Conservation (phyloP, 2,113 vertebrate genomes). For the Patagioenas fasciata region DNA sequence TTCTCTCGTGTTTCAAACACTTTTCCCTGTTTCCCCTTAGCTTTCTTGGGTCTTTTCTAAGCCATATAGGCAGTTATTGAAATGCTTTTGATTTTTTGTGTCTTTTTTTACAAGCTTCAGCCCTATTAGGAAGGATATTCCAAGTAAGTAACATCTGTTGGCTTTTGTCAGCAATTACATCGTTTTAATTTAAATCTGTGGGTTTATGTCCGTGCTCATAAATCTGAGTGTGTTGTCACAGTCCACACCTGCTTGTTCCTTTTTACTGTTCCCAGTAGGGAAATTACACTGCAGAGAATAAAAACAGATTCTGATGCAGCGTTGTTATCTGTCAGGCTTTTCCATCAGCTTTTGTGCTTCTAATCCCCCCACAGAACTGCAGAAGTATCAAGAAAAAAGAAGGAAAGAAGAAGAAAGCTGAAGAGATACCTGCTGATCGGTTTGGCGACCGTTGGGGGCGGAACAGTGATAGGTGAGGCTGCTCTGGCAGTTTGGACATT, state of each 20-base stretch:
- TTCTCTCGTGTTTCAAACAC: not conserved
- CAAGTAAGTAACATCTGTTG: conserved; percentile 72
- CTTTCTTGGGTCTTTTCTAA: not conserved
- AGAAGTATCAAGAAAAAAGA: conserved; percentile 81
- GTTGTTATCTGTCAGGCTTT: not conserved
- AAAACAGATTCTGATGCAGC: not conserved
- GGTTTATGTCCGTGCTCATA: not conserved
- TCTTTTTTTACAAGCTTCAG: conserved; percentile 68
- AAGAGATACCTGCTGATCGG: conserved; percentile 93
- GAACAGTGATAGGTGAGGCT: conserved; percentile 89
- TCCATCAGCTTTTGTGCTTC: not conserved
- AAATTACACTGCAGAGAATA: not conserved
- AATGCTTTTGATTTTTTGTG: conserved; percentile 34
- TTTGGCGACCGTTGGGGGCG: conserved; percentile 90
- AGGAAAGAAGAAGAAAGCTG: conserved; percentile 84
- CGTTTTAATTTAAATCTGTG: not conserved
- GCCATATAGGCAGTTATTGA: not conserved
- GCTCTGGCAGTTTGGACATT: not conserved
- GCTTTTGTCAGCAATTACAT: conserved; percentile 23
- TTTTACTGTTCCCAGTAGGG: not conserved
- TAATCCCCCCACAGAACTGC: conserved; percentile 75
- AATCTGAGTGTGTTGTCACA: not conserved
- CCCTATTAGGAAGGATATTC: conserved; percentile 58
- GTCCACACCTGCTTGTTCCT: conserved; percentile 1
- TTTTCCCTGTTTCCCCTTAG: not conserved